phyloP scores from a whole-genome alignment of 2,797 vertebrate species.

The Tenualosa thibaudeaui region DNA sequence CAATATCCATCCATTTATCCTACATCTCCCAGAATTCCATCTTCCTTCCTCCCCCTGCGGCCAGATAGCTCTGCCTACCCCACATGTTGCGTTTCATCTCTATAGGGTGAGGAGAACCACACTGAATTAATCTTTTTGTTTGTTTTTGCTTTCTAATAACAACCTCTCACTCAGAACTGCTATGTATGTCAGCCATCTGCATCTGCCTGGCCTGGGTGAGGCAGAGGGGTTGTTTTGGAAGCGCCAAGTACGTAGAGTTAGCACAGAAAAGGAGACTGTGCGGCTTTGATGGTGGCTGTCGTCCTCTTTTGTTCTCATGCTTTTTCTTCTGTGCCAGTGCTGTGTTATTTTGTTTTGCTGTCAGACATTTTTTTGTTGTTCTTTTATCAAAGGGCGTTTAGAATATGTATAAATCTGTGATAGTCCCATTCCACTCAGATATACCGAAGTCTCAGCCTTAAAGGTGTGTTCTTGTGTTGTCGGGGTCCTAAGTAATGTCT shows the following conservation, averaged over 20 bases:
- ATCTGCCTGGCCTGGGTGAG: slow-evolving; percentile 53
- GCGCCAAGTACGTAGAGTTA: slow-evolving; percentile 30
- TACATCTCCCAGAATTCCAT: slow-evolving; percentile 7
- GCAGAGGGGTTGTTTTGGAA: slow-evolving; percentile 19
- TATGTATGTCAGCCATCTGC: slow-evolving; percentile 67
- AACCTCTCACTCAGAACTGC: slow-evolving; percentile 66
- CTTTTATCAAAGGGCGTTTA: neutral
- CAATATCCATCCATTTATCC: neutral
- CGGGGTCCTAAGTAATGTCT: slow-evolving; percentile 53
- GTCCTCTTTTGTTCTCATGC: neutral
- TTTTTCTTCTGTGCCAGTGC: slow-evolving; percentile 49
- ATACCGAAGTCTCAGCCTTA: slow-evolving; percentile 72
- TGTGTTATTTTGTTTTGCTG: slow-evolving; percentile 47
- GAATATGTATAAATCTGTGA: slow-evolving; percentile 12
- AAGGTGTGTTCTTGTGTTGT: slow-evolving; percentile 59
- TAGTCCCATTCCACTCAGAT: slow-evolving; percentile 67
- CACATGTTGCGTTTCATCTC: slow-evolving; percentile 62
- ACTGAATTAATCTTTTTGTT: slow-evolving; percentile 55
- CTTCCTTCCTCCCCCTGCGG: slow-evolving; percentile 34
- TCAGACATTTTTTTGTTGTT: slow-evolving; percentile 35
- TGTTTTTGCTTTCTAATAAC: slow-evolving; percentile 18
- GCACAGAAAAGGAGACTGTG: slow-evolving; percentile 31
- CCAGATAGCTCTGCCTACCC: slow-evolving; percentile 48
- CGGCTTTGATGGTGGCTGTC: slow-evolving; percentile 13
- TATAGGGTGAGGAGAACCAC: slow-evolving; percentile 64